Base-by-base conservation (phyloP, 2,113 vertebrate genomes). In the Podilymbus podiceps region DNA sequence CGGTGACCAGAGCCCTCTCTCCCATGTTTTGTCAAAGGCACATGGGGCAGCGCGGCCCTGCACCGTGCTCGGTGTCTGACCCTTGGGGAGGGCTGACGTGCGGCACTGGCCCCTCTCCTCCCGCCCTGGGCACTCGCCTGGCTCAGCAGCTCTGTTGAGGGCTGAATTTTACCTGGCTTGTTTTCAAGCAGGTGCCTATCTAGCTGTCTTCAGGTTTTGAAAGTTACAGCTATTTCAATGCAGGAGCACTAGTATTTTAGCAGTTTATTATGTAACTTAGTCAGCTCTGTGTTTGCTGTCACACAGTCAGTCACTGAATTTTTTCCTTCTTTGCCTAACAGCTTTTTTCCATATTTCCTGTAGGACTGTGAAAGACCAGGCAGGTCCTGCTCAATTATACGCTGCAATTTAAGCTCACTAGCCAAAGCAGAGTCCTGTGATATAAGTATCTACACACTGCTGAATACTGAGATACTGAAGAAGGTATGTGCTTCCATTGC, bases 401-500 rank as follows among this genome's bases (percentile, higher is more conserved):
- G 96, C 78, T 99, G 99, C 97, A 98, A 97, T 42, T 97, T 99
- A 90, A 98, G 98, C 55, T 98, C 98, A 2, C 97, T 99, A 50
- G 94, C 98, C 69, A 99, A 99, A 98, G 99, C 99, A 75, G 99
- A 99, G 89, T 98, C 98, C 44, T 97, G 98, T 68, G 98, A 98
- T 77, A 98, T 99, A 93, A 99, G 99, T 90, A 86, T 99, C 69
- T 98, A 98, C 94, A 98, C 99, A 78, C 98, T 99, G 40, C 98
- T 99, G 85, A 99, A 99, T 97, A 99, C 99, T 4, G 99, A 99
- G 97, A 99, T 99, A 89, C 84, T 99, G 58, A 99, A 99, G 86
- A 99, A 98, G 98, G 99, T 99, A 97, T 18, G 92, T 63, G 18
- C 42, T 91, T 66, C 44, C n/a, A 31, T 72, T 68, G 44, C 14